Conservation (phyloP, 2,888 invertebrate genomes). For the Osmoderma eremita region DNA sequence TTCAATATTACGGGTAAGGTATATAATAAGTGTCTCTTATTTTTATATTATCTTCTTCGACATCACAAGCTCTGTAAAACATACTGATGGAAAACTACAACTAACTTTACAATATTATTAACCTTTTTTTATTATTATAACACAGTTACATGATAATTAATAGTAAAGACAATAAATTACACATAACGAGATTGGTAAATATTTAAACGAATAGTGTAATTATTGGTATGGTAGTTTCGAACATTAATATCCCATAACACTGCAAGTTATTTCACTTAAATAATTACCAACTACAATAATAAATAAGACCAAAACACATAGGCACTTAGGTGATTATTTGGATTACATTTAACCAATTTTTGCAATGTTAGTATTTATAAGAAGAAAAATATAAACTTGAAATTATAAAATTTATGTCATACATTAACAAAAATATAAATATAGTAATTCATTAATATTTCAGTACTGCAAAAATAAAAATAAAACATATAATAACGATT, state of each 20-base stretch:
- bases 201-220: slow-evolving; percentile 20
- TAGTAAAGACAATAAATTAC: slow-evolving; percentile 35
- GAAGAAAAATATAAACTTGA: slow-evolving; percentile 11
- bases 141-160: slow-evolving; percentile 37
- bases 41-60: slow-evolving; percentile 22
- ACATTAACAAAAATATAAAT: slow-evolving; percentile 21
- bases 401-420: slow-evolving; percentile 10
- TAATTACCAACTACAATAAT: slow-evolving; percentile 33
- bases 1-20: slow-evolving; percentile 17
- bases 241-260: not conserved
- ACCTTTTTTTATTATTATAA: slow-evolving; percentile 31
- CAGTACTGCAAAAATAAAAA: slow-evolving; percentile 1
- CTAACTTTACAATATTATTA: slow-evolving; percentile 41
- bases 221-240: not conserved
- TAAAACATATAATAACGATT: not conserved
- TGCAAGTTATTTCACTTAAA: slow-evolving; percentile 9
- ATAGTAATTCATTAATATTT: slow-evolving; percentile 12
- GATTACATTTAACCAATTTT: slow-evolving; percentile 39
- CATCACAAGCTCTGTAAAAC: slow-evolving; percentile 36
- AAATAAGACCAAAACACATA: slow-evolving; percentile 40
- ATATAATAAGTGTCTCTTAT: slow-evolving; percentile 28
- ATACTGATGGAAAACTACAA: slow-evolving; percentile 39
- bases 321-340: slow-evolving; percentile 48
- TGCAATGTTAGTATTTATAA: slow-evolving; percentile 38
- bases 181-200: slow-evolving; percentile 32